Percentiles rank a stretch among this genome's conserved stretches.
These are phyloP conservation scores for Typhlomys cinereus DNA, from an alignment of 2,113 vertebrate species.

Conservation along the genomic window DNA sequence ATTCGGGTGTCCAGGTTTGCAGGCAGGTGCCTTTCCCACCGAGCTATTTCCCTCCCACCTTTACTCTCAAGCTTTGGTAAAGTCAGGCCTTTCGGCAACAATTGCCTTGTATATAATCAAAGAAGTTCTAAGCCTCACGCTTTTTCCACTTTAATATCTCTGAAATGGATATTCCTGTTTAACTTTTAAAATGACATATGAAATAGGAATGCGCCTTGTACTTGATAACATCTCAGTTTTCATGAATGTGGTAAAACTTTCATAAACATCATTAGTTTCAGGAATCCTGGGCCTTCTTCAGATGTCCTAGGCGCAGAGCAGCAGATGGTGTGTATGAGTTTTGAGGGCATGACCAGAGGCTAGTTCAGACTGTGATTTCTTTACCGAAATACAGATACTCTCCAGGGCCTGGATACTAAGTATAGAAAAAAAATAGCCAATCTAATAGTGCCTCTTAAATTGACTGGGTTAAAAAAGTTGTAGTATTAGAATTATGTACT, in stretches of 20 bases:
- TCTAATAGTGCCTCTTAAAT: not conserved
- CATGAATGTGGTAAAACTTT: not conserved
- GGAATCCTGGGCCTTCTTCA: not conserved
- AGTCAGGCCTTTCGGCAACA: not conserved
- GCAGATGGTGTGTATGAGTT: not conserved
- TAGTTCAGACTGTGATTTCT: not conserved
- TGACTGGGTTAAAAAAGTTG: constrained; percentile 25
- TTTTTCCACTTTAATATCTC: too few relatives aligned
- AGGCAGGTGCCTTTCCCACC: too few relatives aligned
- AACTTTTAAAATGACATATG: not conserved
- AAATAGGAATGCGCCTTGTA: not conserved
- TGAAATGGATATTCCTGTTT: too few relatives aligned
- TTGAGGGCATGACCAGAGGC: not conserved
- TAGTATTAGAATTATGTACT: not conserved
- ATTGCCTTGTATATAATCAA: not conserved
- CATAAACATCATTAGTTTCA: not conserved
- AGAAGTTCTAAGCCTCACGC: not conserved
- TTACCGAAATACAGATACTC: not conserved
- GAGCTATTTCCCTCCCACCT: too few relatives aligned
- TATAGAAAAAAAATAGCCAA: not conserved
- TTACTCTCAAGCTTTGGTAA: not conserved
- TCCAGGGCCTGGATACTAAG: not conserved
- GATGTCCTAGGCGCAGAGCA: not conserved
- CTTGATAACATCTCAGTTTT: not conserved
- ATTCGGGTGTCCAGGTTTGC: too few relatives aligned